phyloP scores from a whole-genome alignment of 2,113 vertebrate species.

The Platichthys flesus region DNA sequence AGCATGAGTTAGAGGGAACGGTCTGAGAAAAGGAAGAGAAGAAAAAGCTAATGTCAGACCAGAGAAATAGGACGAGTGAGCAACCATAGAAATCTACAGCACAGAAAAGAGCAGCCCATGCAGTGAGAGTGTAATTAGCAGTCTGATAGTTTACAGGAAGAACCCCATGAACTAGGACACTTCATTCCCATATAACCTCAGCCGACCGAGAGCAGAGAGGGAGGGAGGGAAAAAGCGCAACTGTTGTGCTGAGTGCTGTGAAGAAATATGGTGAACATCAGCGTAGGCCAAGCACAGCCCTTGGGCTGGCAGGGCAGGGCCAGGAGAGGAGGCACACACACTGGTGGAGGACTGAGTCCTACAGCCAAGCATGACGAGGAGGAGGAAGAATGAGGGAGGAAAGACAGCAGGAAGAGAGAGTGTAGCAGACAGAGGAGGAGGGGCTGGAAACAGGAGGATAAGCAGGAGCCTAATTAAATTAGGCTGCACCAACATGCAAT shows the following conservation, averaged over 20 bases:
- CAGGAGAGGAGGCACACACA: conserved; percentile 11
- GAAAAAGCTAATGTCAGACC: background rate
- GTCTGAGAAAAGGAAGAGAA: background rate
- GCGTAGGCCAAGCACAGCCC: conserved; percentile 41
- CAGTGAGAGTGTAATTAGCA: conserved; percentile 43
- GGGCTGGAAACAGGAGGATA: background rate
- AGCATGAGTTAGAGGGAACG: background rate
- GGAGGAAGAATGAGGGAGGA: background rate
- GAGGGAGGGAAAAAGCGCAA: background rate
- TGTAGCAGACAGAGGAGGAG: background rate
- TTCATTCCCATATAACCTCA: conserved; percentile 54
- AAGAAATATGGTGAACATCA: conserved; percentile 48
- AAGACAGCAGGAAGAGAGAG: background rate
- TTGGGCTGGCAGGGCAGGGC: conserved; percentile 3
- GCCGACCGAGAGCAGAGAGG: conserved; percentile 37
- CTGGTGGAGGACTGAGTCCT: conserved; percentile 3
- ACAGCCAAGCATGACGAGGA: background rate
- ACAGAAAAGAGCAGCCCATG: conserved; percentile 28
- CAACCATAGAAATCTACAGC: background rate
- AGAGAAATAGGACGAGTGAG: background rate
- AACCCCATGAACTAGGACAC: conserved; percentile 53
- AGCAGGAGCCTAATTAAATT: conserved; percentile 27
- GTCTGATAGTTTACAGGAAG: conserved; percentile 43
- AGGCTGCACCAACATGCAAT: conserved; percentile 26
- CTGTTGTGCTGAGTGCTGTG: background rate